Conservation (phyloP, 2,797 vertebrate genomes). For the Galaxias olidus region DNA sequence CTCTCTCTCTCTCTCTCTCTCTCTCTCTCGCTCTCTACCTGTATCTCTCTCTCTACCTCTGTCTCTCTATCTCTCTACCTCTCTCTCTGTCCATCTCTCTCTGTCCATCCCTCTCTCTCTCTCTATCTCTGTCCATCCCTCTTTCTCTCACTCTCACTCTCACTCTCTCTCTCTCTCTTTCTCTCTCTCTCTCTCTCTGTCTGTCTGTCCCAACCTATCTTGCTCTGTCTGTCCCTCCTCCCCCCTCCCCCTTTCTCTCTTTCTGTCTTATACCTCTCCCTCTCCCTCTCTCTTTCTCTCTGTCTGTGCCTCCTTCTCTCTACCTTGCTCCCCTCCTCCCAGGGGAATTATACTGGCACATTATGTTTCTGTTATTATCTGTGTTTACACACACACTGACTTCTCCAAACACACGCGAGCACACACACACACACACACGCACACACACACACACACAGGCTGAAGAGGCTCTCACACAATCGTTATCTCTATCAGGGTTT, state of each 20-base stretch:
- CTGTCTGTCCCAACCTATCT: constrained; percentile 7
- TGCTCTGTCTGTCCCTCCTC: constrained; percentile 13
- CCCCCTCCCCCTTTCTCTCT: background rate
- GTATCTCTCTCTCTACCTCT: too few relatives aligned
- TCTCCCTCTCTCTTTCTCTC: background rate
- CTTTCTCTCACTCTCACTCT: background rate
- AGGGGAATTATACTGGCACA: constrained; percentile 51
- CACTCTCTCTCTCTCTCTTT: background rate
- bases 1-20: too few relatives aligned
- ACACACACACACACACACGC: background rate
- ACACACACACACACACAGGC: background rate
- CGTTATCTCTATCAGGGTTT: too few relatives aligned
- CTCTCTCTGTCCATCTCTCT: background rate
- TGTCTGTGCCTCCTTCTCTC: constrained; percentile 8
- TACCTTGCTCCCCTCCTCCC: background rate
- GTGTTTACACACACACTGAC: constrained; percentile 33
- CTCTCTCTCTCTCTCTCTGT: background rate
- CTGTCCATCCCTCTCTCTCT: background rate
- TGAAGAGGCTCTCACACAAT: background rate
- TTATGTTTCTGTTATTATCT: constrained; percentile 60
- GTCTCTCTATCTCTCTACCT: too few relatives aligned
- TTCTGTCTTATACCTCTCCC: constrained; percentile 7
- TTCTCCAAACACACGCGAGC: constrained; percentile 10
- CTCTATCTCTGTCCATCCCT: too few relatives aligned
- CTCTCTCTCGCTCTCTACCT: too few relatives aligned